A percentile compares a stretch with the other conserved stretches of the same genome.
phyloP scores from a whole-genome alignment of 1,140 invertebrate genomes.

The Platyura marginata region DNA sequence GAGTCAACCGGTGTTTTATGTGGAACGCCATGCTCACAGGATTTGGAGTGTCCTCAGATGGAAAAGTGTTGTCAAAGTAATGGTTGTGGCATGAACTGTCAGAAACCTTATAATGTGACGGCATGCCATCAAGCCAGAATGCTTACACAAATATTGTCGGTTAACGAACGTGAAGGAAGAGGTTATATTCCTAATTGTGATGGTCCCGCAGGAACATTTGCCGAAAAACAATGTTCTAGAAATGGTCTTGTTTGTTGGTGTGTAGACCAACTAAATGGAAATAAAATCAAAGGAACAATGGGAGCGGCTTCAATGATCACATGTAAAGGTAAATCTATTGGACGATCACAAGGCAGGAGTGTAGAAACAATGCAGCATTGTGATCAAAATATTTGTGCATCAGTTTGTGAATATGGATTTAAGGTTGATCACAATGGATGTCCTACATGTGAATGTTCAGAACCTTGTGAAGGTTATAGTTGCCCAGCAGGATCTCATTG shows the following conservation, averaged over 20 bases:
- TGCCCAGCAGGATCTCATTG: slow-evolving; percentile 56
- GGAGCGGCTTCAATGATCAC: slow-evolving; percentile 48
- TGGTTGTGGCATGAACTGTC: slow-evolving; percentile 45
- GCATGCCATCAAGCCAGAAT: slow-evolving; percentile 57
- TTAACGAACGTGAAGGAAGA: slow-evolving; percentile 55
- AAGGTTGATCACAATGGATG: slow-evolving; percentile 58
- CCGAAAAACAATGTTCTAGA: slow-evolving; percentile 54
- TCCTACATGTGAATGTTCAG: slow-evolving; percentile 65
- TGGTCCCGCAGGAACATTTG: slow-evolving; percentile 43
- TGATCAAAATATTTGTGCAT: slow-evolving; percentile 44
- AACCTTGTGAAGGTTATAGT: slow-evolving; percentile 60
- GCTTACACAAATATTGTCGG: slow-evolving; percentile 51
- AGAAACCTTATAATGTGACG: slow-evolving; percentile 46
- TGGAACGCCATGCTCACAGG: slow-evolving; percentile 45
- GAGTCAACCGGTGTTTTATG: slow-evolving; percentile 29
- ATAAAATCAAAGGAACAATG: slow-evolving; percentile 59
- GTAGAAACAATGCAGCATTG: slow-evolving; percentile 26
- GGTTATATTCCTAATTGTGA: slow-evolving; percentile 70
- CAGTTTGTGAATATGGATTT: slow-evolving; percentile 70
- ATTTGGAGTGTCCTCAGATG: slow-evolving; percentile 58
- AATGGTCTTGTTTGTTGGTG: slow-evolving; percentile 78
- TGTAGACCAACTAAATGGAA: slow-evolving; percentile 47
- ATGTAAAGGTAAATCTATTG: slow-evolving; percentile 30
- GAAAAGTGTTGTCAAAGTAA: slow-evolving; percentile 62
- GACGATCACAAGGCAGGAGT: slow-evolving; percentile 23